Conservation (phyloP, 2,888 invertebrate genomes). For the Tetranychus truncatus region DNA sequence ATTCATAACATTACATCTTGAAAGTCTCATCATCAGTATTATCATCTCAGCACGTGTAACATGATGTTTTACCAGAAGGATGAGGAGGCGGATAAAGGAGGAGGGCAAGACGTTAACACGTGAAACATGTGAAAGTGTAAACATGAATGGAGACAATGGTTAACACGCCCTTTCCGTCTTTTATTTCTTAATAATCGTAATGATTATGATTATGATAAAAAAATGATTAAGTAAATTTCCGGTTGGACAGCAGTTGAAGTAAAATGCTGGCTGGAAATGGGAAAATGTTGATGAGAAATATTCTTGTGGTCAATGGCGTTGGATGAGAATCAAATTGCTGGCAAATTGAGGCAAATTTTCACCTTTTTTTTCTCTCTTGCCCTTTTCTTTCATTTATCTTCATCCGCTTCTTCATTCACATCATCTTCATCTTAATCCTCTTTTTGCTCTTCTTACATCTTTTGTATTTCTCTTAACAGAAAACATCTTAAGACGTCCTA, state of each 20-base stretch:
- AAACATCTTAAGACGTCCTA: background rate
- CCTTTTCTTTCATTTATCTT: slow-evolving; percentile 5
- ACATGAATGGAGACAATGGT: background rate
- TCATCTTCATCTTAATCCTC: background rate
- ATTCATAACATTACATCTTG: background rate
- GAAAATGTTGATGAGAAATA: background rate
- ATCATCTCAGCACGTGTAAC: background rate
- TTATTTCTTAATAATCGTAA: background rate
- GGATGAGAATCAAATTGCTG: background rate
- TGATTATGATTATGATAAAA: background rate
- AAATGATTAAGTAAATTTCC: background rate
- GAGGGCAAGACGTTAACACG: background rate
- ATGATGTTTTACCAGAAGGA: background rate
- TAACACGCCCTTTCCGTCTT: background rate
- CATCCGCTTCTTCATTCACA: background rate
- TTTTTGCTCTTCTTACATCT: background rate
- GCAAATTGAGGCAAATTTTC: background rate
- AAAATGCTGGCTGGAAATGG: background rate
- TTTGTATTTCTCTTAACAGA: background rate
- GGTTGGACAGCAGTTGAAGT: background rate
- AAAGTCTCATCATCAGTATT: background rate
- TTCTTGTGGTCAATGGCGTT: background rate
- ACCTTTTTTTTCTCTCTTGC: slow-evolving; percentile 4
- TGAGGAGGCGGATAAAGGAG: slow-evolving; percentile 5
- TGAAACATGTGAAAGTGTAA: slow-evolving; percentile 1